These are phyloP conservation scores for Cliona cf. orientalis DNA, from an alignment of 37 sponge, comb jelly and placozoan genomes.

Conservation along the genomic window DNA sequence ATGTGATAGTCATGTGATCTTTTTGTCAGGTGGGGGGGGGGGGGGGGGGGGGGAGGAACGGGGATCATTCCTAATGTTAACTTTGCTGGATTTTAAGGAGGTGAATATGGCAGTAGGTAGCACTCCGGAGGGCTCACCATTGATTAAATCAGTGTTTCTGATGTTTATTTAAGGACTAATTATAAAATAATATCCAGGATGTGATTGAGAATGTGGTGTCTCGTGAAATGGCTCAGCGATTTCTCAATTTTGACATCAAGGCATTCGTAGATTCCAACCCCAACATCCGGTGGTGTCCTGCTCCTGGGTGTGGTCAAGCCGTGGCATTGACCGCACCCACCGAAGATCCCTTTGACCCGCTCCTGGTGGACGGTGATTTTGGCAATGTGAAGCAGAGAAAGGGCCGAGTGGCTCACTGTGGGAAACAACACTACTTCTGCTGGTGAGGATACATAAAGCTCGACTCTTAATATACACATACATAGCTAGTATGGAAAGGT, in stretches of 20 bases:
- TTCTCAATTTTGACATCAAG: conserved; percentile 78
- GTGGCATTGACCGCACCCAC: conserved; percentile 32
- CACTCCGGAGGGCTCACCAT: neutral
- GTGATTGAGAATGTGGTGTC: conserved; percentile 80
- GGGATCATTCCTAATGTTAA: no score
- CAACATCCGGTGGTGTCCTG: conserved; percentile 88
- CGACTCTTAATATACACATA: neutral
- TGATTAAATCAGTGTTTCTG: neutral
- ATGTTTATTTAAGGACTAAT: neutral
- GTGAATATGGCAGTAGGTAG: neutral
- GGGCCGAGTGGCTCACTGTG: conserved; percentile 69
- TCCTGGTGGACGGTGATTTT: neutral
- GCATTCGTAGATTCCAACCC: conserved; percentile 90
- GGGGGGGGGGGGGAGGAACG: no score
- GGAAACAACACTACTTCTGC: conserved; percentile 91
- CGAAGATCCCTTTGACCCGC: neutral
- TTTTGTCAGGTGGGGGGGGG: neutral
- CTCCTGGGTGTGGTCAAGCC: conserved; percentile 82
- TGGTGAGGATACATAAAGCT: conserved; percentile 75
- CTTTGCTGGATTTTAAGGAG: no score
- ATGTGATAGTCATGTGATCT: neutral
- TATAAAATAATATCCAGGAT: conserved; percentile 76
- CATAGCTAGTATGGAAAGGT: no score
- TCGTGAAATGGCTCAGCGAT: conserved; percentile 73
- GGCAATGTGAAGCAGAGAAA: neutral